Percentiles rank a stretch among this genome's conserved stretches.
phyloP scores from a whole-genome alignment of 1,140 invertebrate genomes.

The Mactra quadrangularis region DNA sequence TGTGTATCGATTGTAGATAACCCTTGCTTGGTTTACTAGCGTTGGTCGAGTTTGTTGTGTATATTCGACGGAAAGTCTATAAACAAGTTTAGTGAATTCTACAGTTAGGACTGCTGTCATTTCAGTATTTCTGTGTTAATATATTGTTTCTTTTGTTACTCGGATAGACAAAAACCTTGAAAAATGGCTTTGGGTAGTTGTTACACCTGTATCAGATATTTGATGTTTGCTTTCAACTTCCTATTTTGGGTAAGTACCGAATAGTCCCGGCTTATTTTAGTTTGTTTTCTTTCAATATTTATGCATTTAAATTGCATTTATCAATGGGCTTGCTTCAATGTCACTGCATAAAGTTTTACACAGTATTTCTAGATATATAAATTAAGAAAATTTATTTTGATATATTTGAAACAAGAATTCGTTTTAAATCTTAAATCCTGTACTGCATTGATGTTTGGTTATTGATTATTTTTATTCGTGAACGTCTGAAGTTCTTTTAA shows the following conservation, averaged over 20 bases:
- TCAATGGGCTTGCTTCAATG: too few relatives aligned
- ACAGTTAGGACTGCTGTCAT: not conserved
- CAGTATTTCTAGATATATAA: too few relatives aligned
- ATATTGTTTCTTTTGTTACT: not conserved
- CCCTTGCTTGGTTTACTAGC: not conserved
- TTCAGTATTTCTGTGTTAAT: not conserved
- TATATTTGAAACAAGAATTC: not conserved
- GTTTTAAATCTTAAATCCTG: too few relatives aligned
- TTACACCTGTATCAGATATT: conserved; percentile 83
- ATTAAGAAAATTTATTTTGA: too few relatives aligned
- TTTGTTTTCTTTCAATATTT: too few relatives aligned
- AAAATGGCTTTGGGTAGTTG: conserved; percentile 81
- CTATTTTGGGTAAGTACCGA: conserved; percentile 82
- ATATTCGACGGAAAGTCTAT: not conserved
- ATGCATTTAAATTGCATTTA: too few relatives aligned
- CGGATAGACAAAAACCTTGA: conserved; percentile 23
- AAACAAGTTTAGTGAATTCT: not conserved
- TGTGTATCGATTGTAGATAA: conserved; percentile 21
- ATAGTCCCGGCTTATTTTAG: not conserved
- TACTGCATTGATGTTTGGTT: too few relatives aligned
- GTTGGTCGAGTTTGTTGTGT: not conserved
- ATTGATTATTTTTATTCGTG: too few relatives aligned
- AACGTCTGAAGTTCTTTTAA: too few relatives aligned
- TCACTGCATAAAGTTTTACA: too few relatives aligned
- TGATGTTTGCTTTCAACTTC: conserved; percentile 84